Conservation (phyloP, 1,140 invertebrate genomes). For the Leguminivora glycinivorella region DNA sequence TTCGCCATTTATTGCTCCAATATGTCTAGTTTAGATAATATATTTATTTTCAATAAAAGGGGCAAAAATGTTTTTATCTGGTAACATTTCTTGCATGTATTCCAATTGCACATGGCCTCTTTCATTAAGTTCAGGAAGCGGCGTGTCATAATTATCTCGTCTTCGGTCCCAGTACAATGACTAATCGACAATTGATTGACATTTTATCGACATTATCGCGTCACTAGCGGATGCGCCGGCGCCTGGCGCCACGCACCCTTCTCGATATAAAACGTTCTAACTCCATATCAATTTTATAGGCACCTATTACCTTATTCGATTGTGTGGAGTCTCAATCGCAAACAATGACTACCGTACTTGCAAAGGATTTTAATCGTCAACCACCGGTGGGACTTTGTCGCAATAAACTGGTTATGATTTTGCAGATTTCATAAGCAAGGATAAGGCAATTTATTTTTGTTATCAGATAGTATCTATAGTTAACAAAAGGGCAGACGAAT, state of each 20-base stretch:
- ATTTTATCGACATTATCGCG: conserved; percentile 36
- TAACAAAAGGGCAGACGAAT: no score
- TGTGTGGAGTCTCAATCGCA: conserved; percentile 37
- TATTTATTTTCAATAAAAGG: no score
- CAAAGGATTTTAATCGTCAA: conserved; percentile 67
- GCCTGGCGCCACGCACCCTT: conserved; percentile 46
- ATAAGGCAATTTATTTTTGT: no score
- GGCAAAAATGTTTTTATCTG: no score
- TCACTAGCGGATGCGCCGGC: conserved; percentile 69
- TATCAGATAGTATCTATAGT: no score
- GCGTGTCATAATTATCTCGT: not conserved
- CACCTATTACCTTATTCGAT: not conserved
- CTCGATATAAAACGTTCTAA: conserved; percentile 1
- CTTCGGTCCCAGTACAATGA: not conserved
- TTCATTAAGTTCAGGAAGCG: not conserved
- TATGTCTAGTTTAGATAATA: no score
- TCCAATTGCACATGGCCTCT: not conserved
- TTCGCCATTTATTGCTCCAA: no score
- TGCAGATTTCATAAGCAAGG: no score
- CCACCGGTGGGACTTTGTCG: not conserved
- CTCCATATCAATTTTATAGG: not conserved
- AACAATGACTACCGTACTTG: conserved; percentile 63
- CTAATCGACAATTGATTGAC: conserved; percentile 33
- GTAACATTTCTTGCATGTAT: no score
- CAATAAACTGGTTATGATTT: not conserved